Percentiles rank a stretch among this genome's conserved stretches.
Conservation (phyloP, 2,888 invertebrate species). For the Polydrusus tereticollis region DNA sequence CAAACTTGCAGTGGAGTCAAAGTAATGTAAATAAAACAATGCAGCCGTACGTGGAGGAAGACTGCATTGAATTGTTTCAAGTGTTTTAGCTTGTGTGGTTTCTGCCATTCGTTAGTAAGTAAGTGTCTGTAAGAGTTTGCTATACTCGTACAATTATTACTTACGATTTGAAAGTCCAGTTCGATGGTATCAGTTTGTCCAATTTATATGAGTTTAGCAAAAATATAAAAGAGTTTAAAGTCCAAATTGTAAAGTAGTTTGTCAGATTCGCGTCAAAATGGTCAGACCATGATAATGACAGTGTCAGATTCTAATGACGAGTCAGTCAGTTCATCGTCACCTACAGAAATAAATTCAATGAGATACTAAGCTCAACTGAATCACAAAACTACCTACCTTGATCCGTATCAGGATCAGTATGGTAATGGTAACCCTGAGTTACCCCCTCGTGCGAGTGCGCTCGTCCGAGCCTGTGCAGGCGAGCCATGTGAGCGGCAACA, state of each 20-base stretch:
- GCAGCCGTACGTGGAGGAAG: no score
- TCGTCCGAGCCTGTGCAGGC: constrained; percentile 83
- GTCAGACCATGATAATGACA: constrained; percentile 64
- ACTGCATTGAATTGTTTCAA: no score
- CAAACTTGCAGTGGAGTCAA: no score
- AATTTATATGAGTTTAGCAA: not conserved
- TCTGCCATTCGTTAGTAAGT: not conserved
- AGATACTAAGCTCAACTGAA: no score
- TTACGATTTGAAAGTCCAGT: not conserved
- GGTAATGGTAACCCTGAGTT: constrained; percentile 81
- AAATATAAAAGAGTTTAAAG: not conserved
- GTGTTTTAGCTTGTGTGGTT: no score
- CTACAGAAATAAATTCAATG: constrained; percentile 46
- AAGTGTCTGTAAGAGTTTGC: no score
- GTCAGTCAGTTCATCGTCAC: constrained; percentile 55
- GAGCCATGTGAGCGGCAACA: constrained; percentile 88
- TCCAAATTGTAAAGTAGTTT: constrained; percentile 8
- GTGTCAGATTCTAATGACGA: constrained; percentile 62
- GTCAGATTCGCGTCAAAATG: constrained; percentile 19
- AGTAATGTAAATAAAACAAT: no score
- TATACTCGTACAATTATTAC: not conserved
- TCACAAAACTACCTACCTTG: constrained; percentile 62
- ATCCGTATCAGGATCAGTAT: constrained; percentile 69
- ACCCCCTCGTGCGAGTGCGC: constrained; percentile 91
- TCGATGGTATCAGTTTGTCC: not conserved